Evolutionary conservation across 2,888 invertebrate genomes (phyloP), one percentile per base, ranked within the genome.

Genomic region (Chloroclysta siterata): DNA sequence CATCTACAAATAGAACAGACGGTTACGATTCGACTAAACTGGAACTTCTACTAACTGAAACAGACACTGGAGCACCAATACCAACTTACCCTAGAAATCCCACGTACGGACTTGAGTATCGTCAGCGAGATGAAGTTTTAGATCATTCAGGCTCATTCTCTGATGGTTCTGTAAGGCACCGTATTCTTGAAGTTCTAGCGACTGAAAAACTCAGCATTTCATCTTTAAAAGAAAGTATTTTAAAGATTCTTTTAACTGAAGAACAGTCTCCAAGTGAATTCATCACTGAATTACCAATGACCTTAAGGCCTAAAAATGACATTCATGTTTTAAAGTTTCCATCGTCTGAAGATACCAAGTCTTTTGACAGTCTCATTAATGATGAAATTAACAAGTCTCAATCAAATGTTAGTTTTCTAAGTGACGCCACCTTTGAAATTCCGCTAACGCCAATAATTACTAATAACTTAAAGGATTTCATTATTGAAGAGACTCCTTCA

Each of bases 141-240:
- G 41, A 42, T 6, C n/a, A 48, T 5, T 15, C 44, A 7, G 22
- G n/a, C 6, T 17, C 14, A 36, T 61, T 44, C 10, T 33, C 4
- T n/a, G 42, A 51, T 15, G 44, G 51, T 51, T 55, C 29, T n/a
- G 36, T 61, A 14, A 55, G 50, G 51, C 42, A 44, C 15, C 42
- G 44, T 8, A 61, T 61, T 11, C n/a, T 55, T 28, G 50, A 61
- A 33, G 54, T 51, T 42, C n/a, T 60, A 8, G 41, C 42, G 6
- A 42, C 48, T 50, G 48, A 53, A 41, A 53, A 53, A 6, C 46
- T 29, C 1, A 54, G 22, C 14, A 33, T 22, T 41, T 51, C 54
- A 22, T 42, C 44, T 44, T 17, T 61, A 11, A 55, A 17, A 55
- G 53, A 61, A 8, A 46, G 42, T 3, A 61, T 61, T 44, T 48